phyloP scores from a whole-genome alignment of 2,888 invertebrate species.

The Arrhopalites spinosus region DNA sequence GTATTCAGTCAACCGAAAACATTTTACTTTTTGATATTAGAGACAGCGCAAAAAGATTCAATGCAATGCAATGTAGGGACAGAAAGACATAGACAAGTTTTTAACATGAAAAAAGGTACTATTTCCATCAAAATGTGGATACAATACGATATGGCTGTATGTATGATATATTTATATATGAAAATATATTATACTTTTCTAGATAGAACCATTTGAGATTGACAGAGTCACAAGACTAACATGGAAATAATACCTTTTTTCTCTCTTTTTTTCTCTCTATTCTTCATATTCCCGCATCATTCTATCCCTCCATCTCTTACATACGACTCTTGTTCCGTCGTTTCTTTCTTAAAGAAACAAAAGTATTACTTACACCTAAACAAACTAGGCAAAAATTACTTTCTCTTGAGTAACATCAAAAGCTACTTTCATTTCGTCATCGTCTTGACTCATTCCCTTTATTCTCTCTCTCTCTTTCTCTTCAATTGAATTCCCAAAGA shows the following conservation, averaged over 20 bases:
- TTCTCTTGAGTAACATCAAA: slow-evolving; percentile 8
- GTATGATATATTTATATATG: too few species aligned
- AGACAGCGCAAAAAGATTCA: neutral
- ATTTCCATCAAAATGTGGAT: too few species aligned
- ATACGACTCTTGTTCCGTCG: neutral
- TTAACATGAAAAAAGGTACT: too few species aligned
- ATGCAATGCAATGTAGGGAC: neutral
- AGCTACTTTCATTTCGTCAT: slow-evolving; percentile 1
- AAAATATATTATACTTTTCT: too few species aligned
- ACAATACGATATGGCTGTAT: neutral
- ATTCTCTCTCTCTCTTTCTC: too few species aligned
- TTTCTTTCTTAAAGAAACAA: neutral
- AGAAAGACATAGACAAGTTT: neutral
- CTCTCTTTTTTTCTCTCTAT: neutral
- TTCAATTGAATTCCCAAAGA: too few species aligned
- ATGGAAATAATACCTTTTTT: neutral
- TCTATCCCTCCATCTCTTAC: neutral
- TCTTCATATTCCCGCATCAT: neutral
- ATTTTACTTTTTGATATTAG: too few species aligned
- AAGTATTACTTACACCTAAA: slow-evolving; percentile 7
- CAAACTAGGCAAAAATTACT: slow-evolving; percentile 12
- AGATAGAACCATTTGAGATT: too few species aligned
- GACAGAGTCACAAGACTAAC: neutral
- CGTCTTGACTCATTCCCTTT: neutral
- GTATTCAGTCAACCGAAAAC: too few species aligned